Percentiles rank a stretch among this genome's conserved stretches.
These are phyloP conservation scores for Drosophila subpulchrella DNA, from an alignment of 1,140 invertebrate species.

Conservation along the genomic window DNA sequence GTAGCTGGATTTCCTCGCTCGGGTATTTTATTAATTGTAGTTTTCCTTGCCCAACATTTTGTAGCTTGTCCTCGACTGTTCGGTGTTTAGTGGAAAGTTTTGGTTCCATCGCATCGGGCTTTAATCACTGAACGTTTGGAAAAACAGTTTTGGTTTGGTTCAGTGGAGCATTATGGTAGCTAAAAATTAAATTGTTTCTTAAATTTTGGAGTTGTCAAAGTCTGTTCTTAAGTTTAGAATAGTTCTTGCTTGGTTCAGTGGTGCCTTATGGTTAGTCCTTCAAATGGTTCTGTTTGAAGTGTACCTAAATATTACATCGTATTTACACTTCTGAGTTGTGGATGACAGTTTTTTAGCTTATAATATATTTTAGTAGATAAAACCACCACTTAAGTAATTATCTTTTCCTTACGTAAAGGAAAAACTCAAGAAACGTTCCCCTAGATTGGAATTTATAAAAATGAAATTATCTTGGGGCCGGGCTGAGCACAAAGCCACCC, in stretches of 20 bases:
- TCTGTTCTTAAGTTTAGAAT: too few species aligned
- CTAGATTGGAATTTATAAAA: slow-evolving; percentile 28
- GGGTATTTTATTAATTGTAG: slow-evolving; percentile 16
- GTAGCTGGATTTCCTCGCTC: slow-evolving; percentile 15
- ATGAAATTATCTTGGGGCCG: slow-evolving; percentile 8
- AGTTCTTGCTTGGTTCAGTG: too few species aligned
- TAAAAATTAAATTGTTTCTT: too few species aligned
- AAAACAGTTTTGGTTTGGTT: background rate
- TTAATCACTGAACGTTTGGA: background rate
- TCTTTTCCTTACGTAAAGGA: background rate
- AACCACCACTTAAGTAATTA: too few species aligned
- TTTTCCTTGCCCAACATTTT: slow-evolving; percentile 25
- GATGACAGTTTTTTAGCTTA: too few species aligned
- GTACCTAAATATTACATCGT: too few species aligned
- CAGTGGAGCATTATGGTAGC: too few species aligned
- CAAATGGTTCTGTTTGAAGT: too few species aligned
- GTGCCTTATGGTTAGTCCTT: too few species aligned
- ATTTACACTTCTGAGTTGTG: too few species aligned
- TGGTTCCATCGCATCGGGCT: background rate
- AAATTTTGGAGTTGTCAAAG: too few species aligned
- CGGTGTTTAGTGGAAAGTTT: background rate
- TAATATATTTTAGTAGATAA: too few species aligned
- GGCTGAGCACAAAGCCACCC: slow-evolving; percentile 13
- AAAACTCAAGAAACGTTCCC: background rate
- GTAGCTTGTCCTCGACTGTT: background rate